Evolutionary conservation across 2,888 invertebrate species (phyloP), one percentile per base, ranked within the genome.

Genomic region (Dolichopus griseipennis): DNA sequence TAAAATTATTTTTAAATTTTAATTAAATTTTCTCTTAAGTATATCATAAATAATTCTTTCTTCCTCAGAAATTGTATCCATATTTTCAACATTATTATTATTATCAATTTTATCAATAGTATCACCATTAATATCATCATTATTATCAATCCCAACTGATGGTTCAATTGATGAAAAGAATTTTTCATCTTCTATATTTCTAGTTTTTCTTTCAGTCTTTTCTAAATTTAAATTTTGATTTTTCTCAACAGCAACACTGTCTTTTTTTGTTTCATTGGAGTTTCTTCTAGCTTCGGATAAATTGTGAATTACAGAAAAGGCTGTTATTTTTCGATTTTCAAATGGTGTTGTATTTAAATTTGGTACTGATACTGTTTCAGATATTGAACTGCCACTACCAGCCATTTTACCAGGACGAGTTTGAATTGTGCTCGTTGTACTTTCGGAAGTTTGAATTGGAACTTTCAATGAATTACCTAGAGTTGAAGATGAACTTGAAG

Each of bases 41-140:
- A 34, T 22, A 9, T 15, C 63, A 7, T 65, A 65, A 64, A 15
- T 68, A 2, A 65, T 43, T 41, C 66, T 68, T 33, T 18, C 27
- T 52, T 68, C 41, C 8, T n/a, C 12, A 2, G 65, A 10, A 43
- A 68, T 68, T n/a, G 66, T 66, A 12, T 64, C 52, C 12, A 9
- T 27, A 63, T 70, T 69, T 10, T 69, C 34, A 21, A 41, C 20
- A 0, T 68, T 65, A 61, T 61, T 18, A 22, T 69, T 63, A 1
- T 67, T 65, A 12, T 9, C 1, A 1, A 20, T 2, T 18, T 70
- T 68, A 18, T 34, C 34, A 1, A 7, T 15, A 37, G 22, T 3
- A 33, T 70, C 67, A 6, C 67, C 33, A 9, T 9, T 9, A 41
- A 41, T 6, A 41, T 27, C 27, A 27, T 27, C 27, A 37, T 37